These are phyloP conservation scores for Saturnia japonica DNA, from an alignment of 2,888 invertebrate genomes.

Conservation along the genomic window DNA sequence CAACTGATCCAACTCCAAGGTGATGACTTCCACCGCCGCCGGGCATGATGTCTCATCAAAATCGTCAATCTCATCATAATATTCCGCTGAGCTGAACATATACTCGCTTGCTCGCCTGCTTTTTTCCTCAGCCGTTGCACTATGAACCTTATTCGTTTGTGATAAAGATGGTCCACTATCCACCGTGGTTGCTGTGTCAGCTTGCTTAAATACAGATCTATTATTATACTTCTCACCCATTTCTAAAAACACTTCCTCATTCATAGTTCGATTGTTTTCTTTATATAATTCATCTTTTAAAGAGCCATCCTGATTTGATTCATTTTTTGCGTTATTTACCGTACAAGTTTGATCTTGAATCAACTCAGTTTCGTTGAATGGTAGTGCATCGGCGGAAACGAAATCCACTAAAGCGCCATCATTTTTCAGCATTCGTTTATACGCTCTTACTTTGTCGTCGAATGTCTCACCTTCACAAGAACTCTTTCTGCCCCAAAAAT, in stretches of 20 bases:
- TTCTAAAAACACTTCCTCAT: slow-evolving; percentile 20
- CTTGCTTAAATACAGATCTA: slow-evolving; percentile 17
- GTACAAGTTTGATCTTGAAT: not conserved
- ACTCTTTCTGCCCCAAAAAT: slow-evolving; percentile 30
- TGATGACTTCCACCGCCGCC: slow-evolving; percentile 49
- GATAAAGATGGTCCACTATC: slow-evolving; percentile 21
- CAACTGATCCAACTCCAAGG: slow-evolving; percentile 52
- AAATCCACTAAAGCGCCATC: slow-evolving; percentile 53
- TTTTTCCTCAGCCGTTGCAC: slow-evolving; percentile 30
- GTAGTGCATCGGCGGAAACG: slow-evolving; percentile 52
- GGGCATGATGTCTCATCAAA: slow-evolving; percentile 51
- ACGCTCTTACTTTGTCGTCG: slow-evolving; percentile 44
- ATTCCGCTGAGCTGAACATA: slow-evolving; percentile 63
- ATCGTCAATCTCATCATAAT: slow-evolving; percentile 57
- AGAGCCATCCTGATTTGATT: not conserved
- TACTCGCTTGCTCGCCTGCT: slow-evolving; percentile 56
- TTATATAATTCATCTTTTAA: not conserved
- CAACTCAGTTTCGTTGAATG: slow-evolving; percentile 39
- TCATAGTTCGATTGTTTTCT: not conserved
- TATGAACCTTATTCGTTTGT: slow-evolving; percentile 23
- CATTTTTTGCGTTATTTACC: not conserved
- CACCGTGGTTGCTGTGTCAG: slow-evolving; percentile 29
- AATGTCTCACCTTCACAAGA: slow-evolving; percentile 48
- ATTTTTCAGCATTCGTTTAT: slow-evolving; percentile 46
- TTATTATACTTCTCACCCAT: slow-evolving; percentile 22